Evolutionary conservation across 2,888 invertebrate genomes (phyloP).

Genomic region (Eremobia ochroleuca): DNA sequence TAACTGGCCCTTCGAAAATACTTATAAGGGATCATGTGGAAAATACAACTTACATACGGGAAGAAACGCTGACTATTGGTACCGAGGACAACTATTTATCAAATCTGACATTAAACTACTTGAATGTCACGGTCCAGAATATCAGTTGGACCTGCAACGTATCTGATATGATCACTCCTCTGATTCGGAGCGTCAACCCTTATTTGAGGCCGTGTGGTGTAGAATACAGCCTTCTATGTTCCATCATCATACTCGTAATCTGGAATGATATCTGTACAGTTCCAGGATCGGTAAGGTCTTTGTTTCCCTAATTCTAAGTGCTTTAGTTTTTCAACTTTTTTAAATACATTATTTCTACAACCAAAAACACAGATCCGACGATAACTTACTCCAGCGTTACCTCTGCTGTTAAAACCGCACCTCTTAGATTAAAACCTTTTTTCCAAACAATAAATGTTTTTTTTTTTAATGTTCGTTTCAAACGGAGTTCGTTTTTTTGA

Average conservation of each 20-base stretch:
- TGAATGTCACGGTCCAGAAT: slow-evolving; percentile 73
- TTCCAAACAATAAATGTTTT: no score
- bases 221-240: slow-evolving; percentile 95
- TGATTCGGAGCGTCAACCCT: slow-evolving; percentile 93
- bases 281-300: slow-evolving; percentile 84
- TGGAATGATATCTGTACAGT: slow-evolving; percentile 94
- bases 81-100: slow-evolving; percentile 61
- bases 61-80: slow-evolving; percentile 44
- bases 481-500: no score
- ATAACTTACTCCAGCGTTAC: no score
- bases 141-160: slow-evolving; percentile 85
- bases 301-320: background rate
- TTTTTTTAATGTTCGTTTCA: no score
- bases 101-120: slow-evolving; percentile 63
- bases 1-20: slow-evolving; percentile 77
- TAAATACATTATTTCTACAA: background rate
- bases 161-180: slow-evolving; percentile 91
- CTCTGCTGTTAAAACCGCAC: no score
- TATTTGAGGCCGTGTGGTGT: slow-evolving; percentile 96
- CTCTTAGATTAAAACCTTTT: no score
- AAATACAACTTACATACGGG: slow-evolving; percentile 74
- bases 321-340: background rate
- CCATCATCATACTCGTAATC: slow-evolving; percentile 94
- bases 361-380: background rate
- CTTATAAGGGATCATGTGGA: slow-evolving; percentile 73